Base-by-base conservation (phyloP, 1,140 invertebrate genomes). In the Drosophila micromelanica region DNA sequence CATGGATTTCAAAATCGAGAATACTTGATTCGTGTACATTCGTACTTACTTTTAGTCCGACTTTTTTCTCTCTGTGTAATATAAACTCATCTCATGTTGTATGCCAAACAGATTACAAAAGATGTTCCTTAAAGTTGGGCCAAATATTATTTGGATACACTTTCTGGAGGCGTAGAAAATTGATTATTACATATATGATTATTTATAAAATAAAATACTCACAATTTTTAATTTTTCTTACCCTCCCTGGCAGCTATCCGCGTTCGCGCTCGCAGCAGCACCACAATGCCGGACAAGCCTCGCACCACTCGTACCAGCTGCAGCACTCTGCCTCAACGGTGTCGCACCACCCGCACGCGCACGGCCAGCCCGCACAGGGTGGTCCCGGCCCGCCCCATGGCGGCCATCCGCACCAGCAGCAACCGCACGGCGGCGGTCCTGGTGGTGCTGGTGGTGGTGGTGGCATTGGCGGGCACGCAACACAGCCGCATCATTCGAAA, bases 201-300 rank as follows among this genome's bases (percentile, higher is more conserved):
- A n/a, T n/a, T n/a, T n/a, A n/a, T n/a, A n/a, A n/a, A n/a, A n/a
- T n/a, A n/a, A n/a, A n/a, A n/a, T n/a, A n/a, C n/a, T n/a, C n/a
- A n/a, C n/a, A n/a, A n/a, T n/a, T n/a, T n/a, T n/a, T n/a, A n/a
- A n/a, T n/a, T n/a, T 27, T 27, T n/a, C 3, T n/a, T 40, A 3
- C 12, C 4, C 4, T 40, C 11, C 23, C 12, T 2, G 2, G 5
- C 30, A 87, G 87, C 43, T 91, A 90, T 59, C 84, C 87, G 35
- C 90, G 90, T 35, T 90, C 87, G 13, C 84, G 90, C 38, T 90
- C 90, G 45, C 90, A 87, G 54, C 87, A 90, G 59, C 84, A 89
- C 42, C 90, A 91, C 52, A 87, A 75, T 52, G 69, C 70, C 30
- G 78, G 75, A 43, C 77, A 77, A 9, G 72, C 60, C 32, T 42